These are phyloP conservation scores for Drosophila mimetica DNA, from an alignment of 2,888 invertebrate genomes.

Conservation along the genomic window DNA sequence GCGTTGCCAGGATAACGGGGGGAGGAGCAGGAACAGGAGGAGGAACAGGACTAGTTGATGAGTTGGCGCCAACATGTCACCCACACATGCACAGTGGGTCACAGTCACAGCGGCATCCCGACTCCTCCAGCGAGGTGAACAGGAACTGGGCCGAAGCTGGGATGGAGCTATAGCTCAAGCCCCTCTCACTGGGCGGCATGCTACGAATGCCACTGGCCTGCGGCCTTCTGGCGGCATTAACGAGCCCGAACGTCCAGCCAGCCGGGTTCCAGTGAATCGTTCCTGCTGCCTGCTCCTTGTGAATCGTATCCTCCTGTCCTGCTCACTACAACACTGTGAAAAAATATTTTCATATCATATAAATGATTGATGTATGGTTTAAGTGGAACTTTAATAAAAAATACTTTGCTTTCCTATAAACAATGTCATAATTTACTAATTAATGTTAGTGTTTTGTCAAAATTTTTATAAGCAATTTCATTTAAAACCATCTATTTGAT, in stretches of 20 bases:
- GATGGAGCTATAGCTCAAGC: slow-evolving; percentile 1
- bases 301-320: not conserved
- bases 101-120: not conserved
- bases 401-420: no score
- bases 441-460: no score
- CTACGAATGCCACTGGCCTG: slow-evolving; percentile 47
- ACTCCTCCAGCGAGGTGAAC: slow-evolving; percentile 8
- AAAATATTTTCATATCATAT: no score
- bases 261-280: slow-evolving; percentile 20
- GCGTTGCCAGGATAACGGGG: slow-evolving; percentile 51
- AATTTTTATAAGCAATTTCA: no score
- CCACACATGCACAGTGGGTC: slow-evolving; percentile 61
- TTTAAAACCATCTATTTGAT: no score
- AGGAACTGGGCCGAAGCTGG: not conserved
- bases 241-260: slow-evolving; percentile 59
- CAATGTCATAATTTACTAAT: no score
- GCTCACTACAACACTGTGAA: not conserved
- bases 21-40: no score
- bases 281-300: not conserved
- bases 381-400: no score
- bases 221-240: slow-evolving; percentile 64
- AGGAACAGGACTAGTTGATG: slow-evolving; percentile 61
- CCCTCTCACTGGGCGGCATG: slow-evolving; percentile 4
- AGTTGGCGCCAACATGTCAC: slow-evolving; percentile 79
- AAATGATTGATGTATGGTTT: no score